Conservation (phyloP, 2,797 vertebrate genomes). For the Monodelphis domestica region DNA sequence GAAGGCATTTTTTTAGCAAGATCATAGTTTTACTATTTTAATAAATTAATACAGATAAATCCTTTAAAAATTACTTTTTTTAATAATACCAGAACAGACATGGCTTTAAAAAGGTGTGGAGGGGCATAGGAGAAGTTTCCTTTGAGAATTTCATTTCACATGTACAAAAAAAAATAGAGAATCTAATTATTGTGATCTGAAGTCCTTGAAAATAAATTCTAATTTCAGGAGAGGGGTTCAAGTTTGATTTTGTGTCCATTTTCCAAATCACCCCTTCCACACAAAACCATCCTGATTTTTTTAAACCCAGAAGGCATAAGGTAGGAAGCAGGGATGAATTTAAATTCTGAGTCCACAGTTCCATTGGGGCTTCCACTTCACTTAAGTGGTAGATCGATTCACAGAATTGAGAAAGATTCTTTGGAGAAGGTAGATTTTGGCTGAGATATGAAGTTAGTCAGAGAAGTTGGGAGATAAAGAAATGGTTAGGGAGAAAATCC, state of each 20-base stretch:
- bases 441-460: not conserved
- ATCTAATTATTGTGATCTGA: constrained; percentile 26
- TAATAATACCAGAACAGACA: constrained; percentile 53
- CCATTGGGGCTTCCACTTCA: constrained; percentile 43
- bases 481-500: not conserved
- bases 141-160: constrained; percentile 62
- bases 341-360: constrained; percentile 30
- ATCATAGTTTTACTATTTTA: constrained; percentile 67
- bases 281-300: constrained; percentile 22
- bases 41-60: constrained; percentile 74
- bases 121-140: constrained; percentile 28
- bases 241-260: constrained; percentile 23
- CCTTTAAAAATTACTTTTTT: constrained; percentile 53
- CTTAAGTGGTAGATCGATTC: not conserved
- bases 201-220: constrained; percentile 36
- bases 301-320: constrained; percentile 48
- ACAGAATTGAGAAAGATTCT: not conserved
- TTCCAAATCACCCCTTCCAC: constrained; percentile 26
- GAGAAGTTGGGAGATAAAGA: not conserved
- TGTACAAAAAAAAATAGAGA: constrained; percentile 63
- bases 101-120: constrained; percentile 51
- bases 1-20: constrained; percentile 14
- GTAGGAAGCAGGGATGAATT: constrained; percentile 51
- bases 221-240: not conserved
- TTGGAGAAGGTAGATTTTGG: not conserved